Evolutionary conservation across 2,113 vertebrate species (phyloP).

Genomic region (Hipposideros armiger): DNA sequence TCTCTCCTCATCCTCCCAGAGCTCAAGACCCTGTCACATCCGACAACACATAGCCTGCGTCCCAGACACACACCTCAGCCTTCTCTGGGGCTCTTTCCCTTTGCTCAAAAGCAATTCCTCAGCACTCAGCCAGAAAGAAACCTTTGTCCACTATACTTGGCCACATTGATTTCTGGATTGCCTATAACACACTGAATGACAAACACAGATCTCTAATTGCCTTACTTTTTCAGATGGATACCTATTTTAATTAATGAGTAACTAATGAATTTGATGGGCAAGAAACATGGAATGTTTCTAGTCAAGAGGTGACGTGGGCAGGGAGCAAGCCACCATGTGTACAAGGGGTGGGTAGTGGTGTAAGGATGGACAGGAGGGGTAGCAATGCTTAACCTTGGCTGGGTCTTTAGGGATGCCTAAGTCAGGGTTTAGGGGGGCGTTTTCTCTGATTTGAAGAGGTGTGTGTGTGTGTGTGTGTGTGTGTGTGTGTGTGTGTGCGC

Average conservation of each 20-base stretch:
- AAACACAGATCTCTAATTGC: background rate
- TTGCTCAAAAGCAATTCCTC: background rate
- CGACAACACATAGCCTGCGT: background rate
- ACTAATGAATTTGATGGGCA: background rate
- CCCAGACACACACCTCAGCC: no score
- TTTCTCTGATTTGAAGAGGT: background rate
- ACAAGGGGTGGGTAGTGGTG: background rate
- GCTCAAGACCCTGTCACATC: background rate
- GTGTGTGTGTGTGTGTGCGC: background rate
- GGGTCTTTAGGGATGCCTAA: background rate
- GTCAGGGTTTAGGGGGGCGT: background rate
- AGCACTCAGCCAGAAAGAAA: background rate
- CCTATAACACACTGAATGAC: background rate
- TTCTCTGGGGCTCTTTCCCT: background rate
- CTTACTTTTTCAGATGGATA: background rate
- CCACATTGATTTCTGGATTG: background rate
- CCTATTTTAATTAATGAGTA: constrained; percentile 1
- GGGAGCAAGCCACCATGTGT: background rate
- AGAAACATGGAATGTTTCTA: background rate
- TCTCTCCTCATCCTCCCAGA: background rate
- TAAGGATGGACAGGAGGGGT: background rate
- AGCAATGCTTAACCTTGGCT: background rate
- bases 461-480: background rate
- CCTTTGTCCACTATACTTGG: background rate
- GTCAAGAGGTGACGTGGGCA: background rate